Base-by-base conservation (phyloP, 2,888 invertebrate genomes). In the Drosophila aldrichi region DNA sequence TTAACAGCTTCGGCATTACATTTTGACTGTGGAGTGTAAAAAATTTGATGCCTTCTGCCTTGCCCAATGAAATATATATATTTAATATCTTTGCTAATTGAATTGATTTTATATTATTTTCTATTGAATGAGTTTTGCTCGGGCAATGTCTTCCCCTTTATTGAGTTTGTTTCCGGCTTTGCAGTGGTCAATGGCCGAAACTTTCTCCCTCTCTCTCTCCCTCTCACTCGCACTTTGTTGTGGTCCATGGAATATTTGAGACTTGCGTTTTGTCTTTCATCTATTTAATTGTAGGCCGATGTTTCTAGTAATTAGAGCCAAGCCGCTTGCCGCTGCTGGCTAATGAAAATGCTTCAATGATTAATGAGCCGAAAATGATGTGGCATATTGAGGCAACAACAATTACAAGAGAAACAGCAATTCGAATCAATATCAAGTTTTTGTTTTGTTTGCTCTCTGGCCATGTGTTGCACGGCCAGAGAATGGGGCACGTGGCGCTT, bases 311-410 rank as follows among this genome's bases (percentile, higher is more conserved):
- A 79, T 72, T 64, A 70, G 59, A 73, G 61, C 22, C 55, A 22
- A 49, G 55, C 57, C 74, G 58, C 29, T 79, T 61, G 68, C 55
- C 0, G 46, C 38, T 43, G 46, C 38, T 43, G 70, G 67, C 73
- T 80, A 88, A 84, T 83, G 87, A 81, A 84, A 88, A 79, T 82
- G 74, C 54, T 64, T 58, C 59, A 68, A 60, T 88, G 87, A 84
- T 84, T 84, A 84, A 84, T 84, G 88, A 81, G 87, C 65, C 87
- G 88, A 84, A 84, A 88, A 88, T 84, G 83, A 88, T 84, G 86
- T 79, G 88, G 84, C 86, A 84, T 57, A 84, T 86, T 83, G 83
- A 18, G 72, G 79, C 74, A 83, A 65, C 74, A 83, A 65, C 81
- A 81, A 81, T 78, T 84, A 76, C 74, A 73, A 60, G 68, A 63